Percentiles rank a stretch among this genome's conserved stretches.
Conservation (phyloP, 1,140 invertebrate species). For the Drosophila azteca region DNA sequence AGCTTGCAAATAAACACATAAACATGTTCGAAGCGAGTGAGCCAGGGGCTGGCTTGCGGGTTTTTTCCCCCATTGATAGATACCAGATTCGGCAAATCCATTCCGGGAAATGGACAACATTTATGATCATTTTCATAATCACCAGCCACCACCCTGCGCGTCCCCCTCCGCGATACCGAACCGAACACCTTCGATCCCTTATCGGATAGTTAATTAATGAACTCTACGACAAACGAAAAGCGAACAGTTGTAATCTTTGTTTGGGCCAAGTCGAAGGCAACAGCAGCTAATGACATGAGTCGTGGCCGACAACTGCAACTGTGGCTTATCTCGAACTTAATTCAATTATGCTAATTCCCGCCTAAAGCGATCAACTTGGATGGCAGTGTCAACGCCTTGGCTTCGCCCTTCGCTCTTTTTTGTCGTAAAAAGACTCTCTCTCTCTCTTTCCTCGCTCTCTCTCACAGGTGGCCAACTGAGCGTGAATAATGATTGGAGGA, state of each 20-base stretch:
- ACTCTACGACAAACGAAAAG: conserved; percentile 66
- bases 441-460: conserved; percentile 48
- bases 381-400: conserved; percentile 52
- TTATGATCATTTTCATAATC: conserved; percentile 54
- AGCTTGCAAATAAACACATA: too few relatives aligned
- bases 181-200: conserved; percentile 50
- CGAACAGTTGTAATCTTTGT: conserved; percentile 33
- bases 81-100: too few relatives aligned
- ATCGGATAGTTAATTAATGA: conserved; percentile 81
- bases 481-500: conserved; percentile 73
- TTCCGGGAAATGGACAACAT: not conserved
- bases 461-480: conserved; percentile 80
- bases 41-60: too few relatives aligned
- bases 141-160: conserved; percentile 28
- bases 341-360: conserved; percentile 75
- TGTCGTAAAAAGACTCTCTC: conserved; percentile 52
- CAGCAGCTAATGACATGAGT: conserved; percentile 11
- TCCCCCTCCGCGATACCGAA: not conserved
- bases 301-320: conserved; percentile 19
- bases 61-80: not conserved
- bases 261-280: conserved; percentile 22
- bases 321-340: conserved; percentile 76
- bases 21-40: too few relatives aligned
- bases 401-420: conserved; percentile 22
- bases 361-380: conserved; percentile 53